A percentile compares a stretch with the other conserved stretches of the same genome.
phyloP scores from a whole-genome alignment of 2,113 vertebrate genomes.

The Ceyx cyanopectus region DNA sequence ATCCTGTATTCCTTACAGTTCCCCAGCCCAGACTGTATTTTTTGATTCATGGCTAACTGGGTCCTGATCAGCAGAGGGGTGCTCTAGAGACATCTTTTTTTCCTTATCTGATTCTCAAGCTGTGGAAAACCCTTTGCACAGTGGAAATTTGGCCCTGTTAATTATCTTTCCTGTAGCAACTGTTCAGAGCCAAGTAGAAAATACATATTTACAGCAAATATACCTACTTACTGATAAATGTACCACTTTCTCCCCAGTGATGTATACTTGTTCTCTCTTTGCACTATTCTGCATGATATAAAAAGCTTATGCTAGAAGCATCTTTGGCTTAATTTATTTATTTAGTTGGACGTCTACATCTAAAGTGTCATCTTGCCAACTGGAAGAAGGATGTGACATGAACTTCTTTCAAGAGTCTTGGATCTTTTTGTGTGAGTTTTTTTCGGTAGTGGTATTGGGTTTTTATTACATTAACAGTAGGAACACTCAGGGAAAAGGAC shows the following conservation, averaged over 20 bases:
- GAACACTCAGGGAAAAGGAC: background rate
- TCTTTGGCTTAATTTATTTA: background rate
- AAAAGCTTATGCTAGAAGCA: background rate
- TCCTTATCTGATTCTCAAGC: background rate
- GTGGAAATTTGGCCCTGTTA: background rate
- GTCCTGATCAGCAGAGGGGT: background rate
- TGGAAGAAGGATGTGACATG: background rate
- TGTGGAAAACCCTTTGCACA: background rate
- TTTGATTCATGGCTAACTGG: background rate
- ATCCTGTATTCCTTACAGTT: background rate
- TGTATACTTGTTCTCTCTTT: background rate
- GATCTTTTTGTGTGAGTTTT: background rate
- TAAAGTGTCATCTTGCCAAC: background rate
- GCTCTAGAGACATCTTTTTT: background rate
- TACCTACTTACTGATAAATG: background rate
- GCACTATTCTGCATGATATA: background rate
- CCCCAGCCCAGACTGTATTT: background rate
- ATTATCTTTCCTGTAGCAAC: background rate
- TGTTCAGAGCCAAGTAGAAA: background rate
- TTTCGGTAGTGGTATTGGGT: background rate
- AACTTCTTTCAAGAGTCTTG: background rate
- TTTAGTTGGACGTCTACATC: background rate
- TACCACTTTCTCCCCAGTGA: background rate
- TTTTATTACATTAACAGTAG: background rate
- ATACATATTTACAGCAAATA: background rate